Base-by-base conservation (phyloP, 2,888 invertebrate species). In the Xestia ashworthii region DNA sequence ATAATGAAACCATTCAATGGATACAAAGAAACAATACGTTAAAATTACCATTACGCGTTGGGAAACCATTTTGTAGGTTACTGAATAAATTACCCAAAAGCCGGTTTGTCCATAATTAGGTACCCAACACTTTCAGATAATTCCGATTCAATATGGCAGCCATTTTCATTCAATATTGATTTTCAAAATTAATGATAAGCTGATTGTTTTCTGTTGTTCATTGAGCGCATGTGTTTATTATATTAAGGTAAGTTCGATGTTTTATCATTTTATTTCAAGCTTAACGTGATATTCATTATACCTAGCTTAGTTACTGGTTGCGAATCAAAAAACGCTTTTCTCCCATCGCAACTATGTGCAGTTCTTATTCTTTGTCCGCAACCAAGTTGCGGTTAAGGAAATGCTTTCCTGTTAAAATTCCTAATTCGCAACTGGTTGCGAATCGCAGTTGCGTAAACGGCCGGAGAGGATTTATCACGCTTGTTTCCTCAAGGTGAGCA, bases 81-180 rank as follows among this genome's bases (percentile, higher is more conserved):
- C n/a, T 66, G 46, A 70, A 70, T 81, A 55, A 70, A 46, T 69
- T 50, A 80, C 14, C 11, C 69, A 25, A 60, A 19, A 66, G 44
- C 41, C 38, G 25, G 32, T 50, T 74, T 62, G 44, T 53, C 65
- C 81, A 55, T 80, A 84, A 84, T 80, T 41, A 32, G 16, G 32
- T 60, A 74, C 60, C 22, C 32, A 8, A 72, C 38, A 79, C 22
- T 41, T 55, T 55, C 6, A 48, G 25, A 73, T 69, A 69, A 73
- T 84, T 68, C 41, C 44, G 14, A 70, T 74, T 69, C 74, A 84
- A 74, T 74, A 48, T 55, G 66, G 41, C 53, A 4, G 22, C 60
- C 48, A 67, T 80, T 84, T 70, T 74, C 55, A 84, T 62, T 60
- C 69, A 62, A 67, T 74, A 38, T 70, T 80, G 69, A 81, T 84